These are phyloP conservation scores for Condylura cristata DNA, from an alignment of 2,113 vertebrate species.

Conservation along the genomic window DNA sequence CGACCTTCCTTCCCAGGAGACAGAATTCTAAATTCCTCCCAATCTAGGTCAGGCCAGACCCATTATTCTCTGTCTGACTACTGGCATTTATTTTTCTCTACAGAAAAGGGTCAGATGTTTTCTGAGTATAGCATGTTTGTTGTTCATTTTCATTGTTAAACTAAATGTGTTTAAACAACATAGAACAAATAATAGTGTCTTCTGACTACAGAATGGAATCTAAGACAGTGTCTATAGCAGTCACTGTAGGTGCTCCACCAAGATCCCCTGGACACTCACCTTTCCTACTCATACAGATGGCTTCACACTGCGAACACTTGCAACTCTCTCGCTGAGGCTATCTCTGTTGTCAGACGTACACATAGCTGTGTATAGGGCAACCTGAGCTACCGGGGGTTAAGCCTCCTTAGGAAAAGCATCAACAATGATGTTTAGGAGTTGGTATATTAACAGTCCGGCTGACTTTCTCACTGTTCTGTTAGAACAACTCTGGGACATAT, in stretches of 20 bases:
- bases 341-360: neutral
- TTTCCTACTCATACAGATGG: neutral
- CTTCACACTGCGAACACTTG: neutral
- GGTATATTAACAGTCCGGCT: neutral
- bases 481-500: neutral
- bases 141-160: slow-evolving; percentile 50
- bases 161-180: slow-evolving; percentile 42
- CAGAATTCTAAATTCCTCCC: slow-evolving; percentile 54
- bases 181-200: neutral
- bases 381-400: neutral
- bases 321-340: neutral
- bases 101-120: slow-evolving; percentile 50
- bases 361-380: fast-evolving
- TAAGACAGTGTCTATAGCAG: neutral
- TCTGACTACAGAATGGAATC: neutral
- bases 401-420: neutral
- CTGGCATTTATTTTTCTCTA: slow-evolving; percentile 60
- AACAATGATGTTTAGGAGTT: neutral
- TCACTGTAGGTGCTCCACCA: neutral
- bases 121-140: neutral
- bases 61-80: slow-evolving; percentile 60
- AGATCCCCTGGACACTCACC: neutral
- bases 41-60: slow-evolving; percentile 57
- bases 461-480: neutral
- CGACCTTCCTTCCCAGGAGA: slow-evolving; percentile 51